Base-by-base conservation (phyloP, 2,888 invertebrate species). In the Odontomyia ornata region DNA sequence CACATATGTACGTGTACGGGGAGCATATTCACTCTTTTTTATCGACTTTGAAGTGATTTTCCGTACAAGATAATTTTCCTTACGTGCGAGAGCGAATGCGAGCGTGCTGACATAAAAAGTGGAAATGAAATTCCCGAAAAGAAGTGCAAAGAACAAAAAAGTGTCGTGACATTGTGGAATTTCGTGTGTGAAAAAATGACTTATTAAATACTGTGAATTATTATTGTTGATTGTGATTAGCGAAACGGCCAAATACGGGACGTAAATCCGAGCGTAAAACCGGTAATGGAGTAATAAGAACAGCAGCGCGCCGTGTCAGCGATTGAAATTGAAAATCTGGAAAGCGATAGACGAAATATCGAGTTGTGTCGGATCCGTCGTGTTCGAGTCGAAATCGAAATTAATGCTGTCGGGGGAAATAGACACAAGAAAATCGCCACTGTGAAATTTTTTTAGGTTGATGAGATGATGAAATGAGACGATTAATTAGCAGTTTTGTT, bases 1-100 rank as follows among this genome's bases (percentile, higher is more conserved):
- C 47, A 69, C 72, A 57, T 46, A 57, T 28, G 28, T 72, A 57
- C 30, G 57, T 72, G 72, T 57, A 72, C 72, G 72, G 27, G 28
- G 36, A 57, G 72, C 57, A 36, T 23, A 72, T 72, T 72, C 56
- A 72, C 75, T 75, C 64, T 62, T 77, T 79, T 79, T 79, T 79
- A 79, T 79, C 79, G 79, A 79, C 79, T 76, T 75, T 79, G 77
- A 78, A 76, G 79, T 79, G 77, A 79, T 79, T 79, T 79, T 78
- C 76, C 77, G 77, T 76, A 76, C 75, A 79, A 79, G 76, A 77
- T 77, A 79, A 77, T 79, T 79, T 77, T 79, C 73, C 73, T 57
- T 28, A 69, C 69, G 46, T 79, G 56, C 64, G 36, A 47, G 75
- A 64, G 75, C 79, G 77, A 47, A 56, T 47, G 77, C 64, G 69